Evolutionary conservation across 2,888 invertebrate genomes (phyloP).

Genomic region (Cinara cedri): DNA sequence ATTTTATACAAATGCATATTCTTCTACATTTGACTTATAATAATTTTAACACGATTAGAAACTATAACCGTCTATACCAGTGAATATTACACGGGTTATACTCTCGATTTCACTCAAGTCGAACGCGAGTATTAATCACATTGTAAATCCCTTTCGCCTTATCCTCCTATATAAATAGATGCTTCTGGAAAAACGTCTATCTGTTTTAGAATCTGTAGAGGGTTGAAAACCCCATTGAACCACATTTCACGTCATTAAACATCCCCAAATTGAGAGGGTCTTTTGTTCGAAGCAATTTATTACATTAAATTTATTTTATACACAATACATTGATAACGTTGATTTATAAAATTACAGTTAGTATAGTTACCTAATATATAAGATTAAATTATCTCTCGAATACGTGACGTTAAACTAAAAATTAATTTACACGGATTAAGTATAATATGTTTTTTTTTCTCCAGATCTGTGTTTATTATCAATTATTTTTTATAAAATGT

Average conservation of each 20-base stretch:
- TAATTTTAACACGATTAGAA: no score
- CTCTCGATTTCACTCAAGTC: slow-evolving; percentile 37
- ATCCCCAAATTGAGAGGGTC: slow-evolving; percentile 39
- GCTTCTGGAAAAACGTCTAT: slow-evolving; percentile 36
- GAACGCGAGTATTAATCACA: slow-evolving; percentile 35
- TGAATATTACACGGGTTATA: neutral
- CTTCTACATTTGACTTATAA: no score
- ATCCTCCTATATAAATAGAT: neutral
- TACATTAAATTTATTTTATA: slow-evolving; percentile 33
- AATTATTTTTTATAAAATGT: neutral
- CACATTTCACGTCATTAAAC: slow-evolving; percentile 47
- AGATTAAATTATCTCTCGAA: neutral
- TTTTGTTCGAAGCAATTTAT: slow-evolving; percentile 43
- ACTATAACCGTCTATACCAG: neutral
- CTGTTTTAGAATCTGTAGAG: slow-evolving; percentile 28
- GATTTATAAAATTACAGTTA: slow-evolving; percentile 5
- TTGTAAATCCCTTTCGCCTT: slow-evolving; percentile 31
- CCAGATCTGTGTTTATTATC: no score
- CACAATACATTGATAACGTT: slow-evolving; percentile 21
- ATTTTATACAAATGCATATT: no score
- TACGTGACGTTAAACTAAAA: neutral
- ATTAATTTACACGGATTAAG: neutral
- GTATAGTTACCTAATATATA: neutral
- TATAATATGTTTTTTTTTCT: neutral
- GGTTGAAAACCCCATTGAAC: slow-evolving; percentile 35